phyloP scores from a whole-genome alignment of 2,888 invertebrate species.

The Plusia festucae region DNA sequence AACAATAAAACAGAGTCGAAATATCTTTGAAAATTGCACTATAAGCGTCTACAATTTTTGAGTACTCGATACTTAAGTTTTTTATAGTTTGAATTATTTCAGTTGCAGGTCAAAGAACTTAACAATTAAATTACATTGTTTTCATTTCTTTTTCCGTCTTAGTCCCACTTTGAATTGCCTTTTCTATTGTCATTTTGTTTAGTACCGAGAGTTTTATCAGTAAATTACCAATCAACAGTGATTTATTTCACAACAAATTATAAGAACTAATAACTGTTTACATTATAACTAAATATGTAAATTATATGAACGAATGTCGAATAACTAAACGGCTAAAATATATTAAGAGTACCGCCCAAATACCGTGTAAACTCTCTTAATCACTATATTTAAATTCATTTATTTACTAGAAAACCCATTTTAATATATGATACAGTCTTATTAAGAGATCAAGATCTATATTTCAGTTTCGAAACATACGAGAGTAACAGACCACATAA shows the following conservation, averaged over 20 bases:
- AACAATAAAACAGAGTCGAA: no score
- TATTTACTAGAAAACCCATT: not conserved
- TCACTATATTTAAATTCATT: conserved; percentile 3
- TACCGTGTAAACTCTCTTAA: not conserved
- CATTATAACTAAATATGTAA: not conserved
- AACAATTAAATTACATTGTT: no score
- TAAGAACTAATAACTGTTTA: not conserved
- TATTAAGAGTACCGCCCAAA: not conserved
- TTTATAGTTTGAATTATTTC: not conserved
- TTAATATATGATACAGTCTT: not conserved
- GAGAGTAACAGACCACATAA: not conserved
- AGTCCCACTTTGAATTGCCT: no score
- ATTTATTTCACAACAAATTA: not conserved
- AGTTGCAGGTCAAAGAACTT: no score
- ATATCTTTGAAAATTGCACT: no score
- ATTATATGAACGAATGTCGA: not conserved
- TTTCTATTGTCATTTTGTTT: not conserved
- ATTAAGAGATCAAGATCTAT: conserved; percentile 8
- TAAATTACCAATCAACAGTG: not conserved
- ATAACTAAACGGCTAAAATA: not conserved
- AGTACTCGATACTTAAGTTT: no score
- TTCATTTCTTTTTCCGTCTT: no score
- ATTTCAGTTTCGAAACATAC: not conserved
- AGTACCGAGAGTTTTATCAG: no score
- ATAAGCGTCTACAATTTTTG: no score